Conservation (phyloP, 2,888 invertebrate species). For the Ormyrus rosae region DNA sequence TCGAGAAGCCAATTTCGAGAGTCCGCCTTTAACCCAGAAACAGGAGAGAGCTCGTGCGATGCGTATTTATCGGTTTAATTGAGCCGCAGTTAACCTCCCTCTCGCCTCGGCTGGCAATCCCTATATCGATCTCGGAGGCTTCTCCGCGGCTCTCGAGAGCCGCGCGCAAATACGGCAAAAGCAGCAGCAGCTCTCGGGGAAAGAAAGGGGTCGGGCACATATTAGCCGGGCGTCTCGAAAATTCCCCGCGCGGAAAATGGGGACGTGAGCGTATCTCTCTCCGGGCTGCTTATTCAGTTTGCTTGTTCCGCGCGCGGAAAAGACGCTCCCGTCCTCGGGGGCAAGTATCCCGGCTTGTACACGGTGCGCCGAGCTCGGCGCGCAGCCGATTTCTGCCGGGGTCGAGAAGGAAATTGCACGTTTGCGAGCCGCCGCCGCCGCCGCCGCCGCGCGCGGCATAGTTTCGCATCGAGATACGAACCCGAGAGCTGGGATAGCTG, state of each 20-base stretch:
- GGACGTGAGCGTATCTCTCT: slow-evolving; percentile 20
- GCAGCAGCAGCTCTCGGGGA: slow-evolving; percentile 11
- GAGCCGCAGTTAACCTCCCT: slow-evolving; percentile 34
- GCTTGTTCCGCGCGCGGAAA: slow-evolving; percentile 37
- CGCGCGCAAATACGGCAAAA: neutral
- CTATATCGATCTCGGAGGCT: slow-evolving; percentile 31
- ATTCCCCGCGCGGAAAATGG: slow-evolving; percentile 33
- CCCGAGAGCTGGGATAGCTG: slow-evolving; percentile 5
- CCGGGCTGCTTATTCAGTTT: slow-evolving; percentile 34
- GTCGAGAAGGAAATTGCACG: slow-evolving; percentile 58
- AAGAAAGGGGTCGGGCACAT: slow-evolving; percentile 7
- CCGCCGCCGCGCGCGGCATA: slow-evolving; percentile 41
- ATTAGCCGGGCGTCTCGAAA: slow-evolving; percentile 15
- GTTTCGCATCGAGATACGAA: slow-evolving; percentile 55
- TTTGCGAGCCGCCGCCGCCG: slow-evolving; percentile 36
- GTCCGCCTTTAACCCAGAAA: slow-evolving; percentile 30
- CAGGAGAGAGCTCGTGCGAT: neutral
- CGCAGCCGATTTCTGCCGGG: slow-evolving; percentile 50
- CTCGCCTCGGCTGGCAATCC: slow-evolving; percentile 13
- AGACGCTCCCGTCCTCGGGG: slow-evolving; percentile 25
- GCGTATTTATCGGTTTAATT: slow-evolving; percentile 51
- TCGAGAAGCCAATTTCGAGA: slow-evolving; percentile 29
- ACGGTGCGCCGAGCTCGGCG: neutral
- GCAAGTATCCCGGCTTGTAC: too few species aligned
- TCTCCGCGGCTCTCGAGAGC: neutral